These are phyloP conservation scores for Amphipyra berbera DNA, from an alignment of 2,888 invertebrate species.

Conservation along the genomic window DNA sequence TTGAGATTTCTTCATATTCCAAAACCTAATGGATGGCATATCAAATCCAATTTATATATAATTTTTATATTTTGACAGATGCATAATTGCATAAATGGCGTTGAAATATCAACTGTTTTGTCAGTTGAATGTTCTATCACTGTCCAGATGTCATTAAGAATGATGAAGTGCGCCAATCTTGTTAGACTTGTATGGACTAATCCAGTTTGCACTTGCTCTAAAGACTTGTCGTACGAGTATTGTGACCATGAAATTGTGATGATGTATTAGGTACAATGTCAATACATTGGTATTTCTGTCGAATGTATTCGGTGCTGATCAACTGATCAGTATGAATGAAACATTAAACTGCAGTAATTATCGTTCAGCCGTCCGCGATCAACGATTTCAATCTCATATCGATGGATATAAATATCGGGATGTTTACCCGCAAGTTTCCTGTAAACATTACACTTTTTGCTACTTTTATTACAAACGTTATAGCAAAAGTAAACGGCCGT, in stretches of 20 bases:
- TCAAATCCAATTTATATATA: constrained; percentile 1
- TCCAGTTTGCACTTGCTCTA: constrained; percentile 46
- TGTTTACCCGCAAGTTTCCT: constrained; percentile 73
- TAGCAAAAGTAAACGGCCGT: constrained; percentile 47
- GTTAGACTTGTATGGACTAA: constrained; percentile 46
- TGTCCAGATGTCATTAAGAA: constrained; percentile 27
- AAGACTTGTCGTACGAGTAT: constrained; percentile 54
- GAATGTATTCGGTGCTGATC: constrained; percentile 9
- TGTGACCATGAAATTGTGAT: constrained; percentile 51
- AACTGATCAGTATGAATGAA: constrained; percentile 13
- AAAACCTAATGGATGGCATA: constrained; percentile 8
- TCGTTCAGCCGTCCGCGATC: constrained; percentile 1
- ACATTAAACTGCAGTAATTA: constrained; percentile 14
- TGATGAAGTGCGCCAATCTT: constrained; percentile 45
- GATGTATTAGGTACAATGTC: constrained; percentile 25
- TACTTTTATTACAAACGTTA: constrained; percentile 63
- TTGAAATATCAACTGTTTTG: constrained; percentile 28
- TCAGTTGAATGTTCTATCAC: constrained; percentile 23
- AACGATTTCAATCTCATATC: constrained; percentile 45
- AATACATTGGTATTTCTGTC: constrained; percentile 17
- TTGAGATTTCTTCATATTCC: constrained; percentile 33
- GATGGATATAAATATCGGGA: constrained; percentile 60
- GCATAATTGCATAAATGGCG: constrained; percentile 2
- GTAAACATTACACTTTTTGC: constrained; percentile 59
- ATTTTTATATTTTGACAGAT: constrained; percentile 8